Conservation (phyloP, 2,113 vertebrate genomes). For the Centropus bengalensis region DNA sequence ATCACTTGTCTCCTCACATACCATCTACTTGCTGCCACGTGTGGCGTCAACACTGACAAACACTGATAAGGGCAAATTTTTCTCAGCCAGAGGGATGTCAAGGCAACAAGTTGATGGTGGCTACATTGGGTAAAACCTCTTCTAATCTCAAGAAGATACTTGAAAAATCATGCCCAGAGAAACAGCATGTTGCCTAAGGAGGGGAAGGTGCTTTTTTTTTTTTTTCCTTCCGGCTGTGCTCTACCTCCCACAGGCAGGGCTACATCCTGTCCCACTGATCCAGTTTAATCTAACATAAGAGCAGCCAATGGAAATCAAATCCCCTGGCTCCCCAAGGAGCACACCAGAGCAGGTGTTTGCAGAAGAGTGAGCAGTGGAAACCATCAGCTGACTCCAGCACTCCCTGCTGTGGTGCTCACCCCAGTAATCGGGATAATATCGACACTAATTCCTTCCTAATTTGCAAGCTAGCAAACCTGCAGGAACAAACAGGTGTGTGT, state of each 20-base stretch:
- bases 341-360: neutral
- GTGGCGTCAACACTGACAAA: neutral
- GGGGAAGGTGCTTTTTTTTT: neutral
- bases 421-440: neutral
- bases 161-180: neutral
- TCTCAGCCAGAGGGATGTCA: neutral
- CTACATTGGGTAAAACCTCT: neutral
- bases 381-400: fast-evolving
- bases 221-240: neutral
- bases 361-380: neutral
- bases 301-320: neutral
- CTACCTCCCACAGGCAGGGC: neutral
- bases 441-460: neutral
- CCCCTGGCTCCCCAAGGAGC: fast-evolving
- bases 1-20: neutral
- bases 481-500: neutral
- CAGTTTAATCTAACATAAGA: neutral
- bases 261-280: neutral
- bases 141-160: neutral
- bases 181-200: fast-evolving
- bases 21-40: neutral
- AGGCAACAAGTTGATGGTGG: neutral
- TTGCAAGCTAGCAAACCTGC: neutral
- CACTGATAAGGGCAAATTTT: neutral
- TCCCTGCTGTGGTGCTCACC: neutral